phyloP scores from a whole-genome alignment of 37 sponge, comb jelly and placozoan species.

The Theonella swinhoei region DNA sequence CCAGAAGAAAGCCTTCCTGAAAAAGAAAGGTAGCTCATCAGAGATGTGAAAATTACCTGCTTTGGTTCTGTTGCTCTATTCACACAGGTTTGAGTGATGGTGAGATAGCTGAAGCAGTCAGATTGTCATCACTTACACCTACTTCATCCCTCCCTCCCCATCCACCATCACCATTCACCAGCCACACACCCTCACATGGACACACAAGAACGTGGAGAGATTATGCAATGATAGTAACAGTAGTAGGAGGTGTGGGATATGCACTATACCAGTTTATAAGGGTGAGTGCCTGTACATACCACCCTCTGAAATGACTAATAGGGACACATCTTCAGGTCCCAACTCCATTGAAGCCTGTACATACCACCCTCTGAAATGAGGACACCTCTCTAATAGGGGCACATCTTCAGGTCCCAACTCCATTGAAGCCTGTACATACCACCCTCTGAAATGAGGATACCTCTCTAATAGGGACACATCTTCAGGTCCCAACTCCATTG shows the following conservation, averaged over 20 bases:
- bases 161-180: slow-evolving; percentile 24
- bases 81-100: slow-evolving; percentile 59
- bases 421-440: too few relatives aligned
- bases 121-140: not conserved
- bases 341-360: too few relatives aligned
- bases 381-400: too few relatives aligned
- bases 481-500: too few relatives aligned
- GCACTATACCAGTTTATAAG: slow-evolving; percentile 35
- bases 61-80: too few relatives aligned
- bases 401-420: too few relatives aligned
- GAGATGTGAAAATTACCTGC: too few relatives aligned
- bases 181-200: slow-evolving; percentile 8
- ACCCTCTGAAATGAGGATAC: too few relatives aligned
- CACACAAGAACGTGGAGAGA: slow-evolving; percentile 36
- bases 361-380: too few relatives aligned
- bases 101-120: slow-evolving; percentile 47
- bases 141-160: not conserved
- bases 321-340: too few relatives aligned
- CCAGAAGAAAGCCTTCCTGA: slow-evolving; percentile 59
- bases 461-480: too few relatives aligned
- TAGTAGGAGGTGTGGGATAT: slow-evolving; percentile 57
- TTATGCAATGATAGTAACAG: slow-evolving; percentile 32
- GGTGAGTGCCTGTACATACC: slow-evolving; percentile 36
- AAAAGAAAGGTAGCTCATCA: slow-evolving; percentile 66
- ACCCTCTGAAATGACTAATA: too few relatives aligned